Conservation (phyloP, 2,888 invertebrate species). For the Caenorhabditis macrosperma region DNA sequence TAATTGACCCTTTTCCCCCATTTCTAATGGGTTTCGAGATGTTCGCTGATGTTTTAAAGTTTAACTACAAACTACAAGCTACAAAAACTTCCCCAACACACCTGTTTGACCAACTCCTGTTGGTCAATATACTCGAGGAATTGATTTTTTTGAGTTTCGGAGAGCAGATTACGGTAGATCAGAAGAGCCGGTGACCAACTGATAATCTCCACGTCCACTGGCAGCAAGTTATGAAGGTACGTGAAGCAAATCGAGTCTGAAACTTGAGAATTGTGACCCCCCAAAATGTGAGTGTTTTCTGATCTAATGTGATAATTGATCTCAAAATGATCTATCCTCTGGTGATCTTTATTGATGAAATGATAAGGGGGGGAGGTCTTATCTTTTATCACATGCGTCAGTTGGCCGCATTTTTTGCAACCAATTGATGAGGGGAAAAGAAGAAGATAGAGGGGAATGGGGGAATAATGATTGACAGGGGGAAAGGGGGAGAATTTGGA, state of each 20-base stretch:
- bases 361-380: too few species aligned
- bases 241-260: slow-evolving; percentile 42
- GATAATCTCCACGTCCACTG: slow-evolving; percentile 45
- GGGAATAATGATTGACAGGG: too few species aligned
- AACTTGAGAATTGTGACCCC: slow-evolving; percentile 1
- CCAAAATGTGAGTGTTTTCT: background rate
- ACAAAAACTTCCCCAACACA: background rate
- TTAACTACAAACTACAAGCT: too few species aligned
- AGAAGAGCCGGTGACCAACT: slow-evolving; percentile 31
- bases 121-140: slow-evolving; percentile 28
- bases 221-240: slow-evolving; percentile 37
- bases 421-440: too few species aligned
- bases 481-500: too few species aligned
- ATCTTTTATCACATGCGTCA: too few species aligned
- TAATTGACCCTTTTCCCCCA: too few species aligned
- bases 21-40: too few species aligned
- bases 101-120: background rate
- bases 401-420: too few species aligned
- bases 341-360: too few species aligned
- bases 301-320: background rate
- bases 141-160: background rate
- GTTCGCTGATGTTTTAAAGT: background rate
- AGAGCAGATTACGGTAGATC: slow-evolving; percentile 41
- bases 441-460: too few species aligned
- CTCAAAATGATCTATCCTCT: background rate